Percentiles rank a stretch among this genome's conserved stretches.
These are phyloP conservation scores for Tenthredo scrophulariae DNA, from an alignment of 2,888 invertebrate species.

Conservation along the genomic window DNA sequence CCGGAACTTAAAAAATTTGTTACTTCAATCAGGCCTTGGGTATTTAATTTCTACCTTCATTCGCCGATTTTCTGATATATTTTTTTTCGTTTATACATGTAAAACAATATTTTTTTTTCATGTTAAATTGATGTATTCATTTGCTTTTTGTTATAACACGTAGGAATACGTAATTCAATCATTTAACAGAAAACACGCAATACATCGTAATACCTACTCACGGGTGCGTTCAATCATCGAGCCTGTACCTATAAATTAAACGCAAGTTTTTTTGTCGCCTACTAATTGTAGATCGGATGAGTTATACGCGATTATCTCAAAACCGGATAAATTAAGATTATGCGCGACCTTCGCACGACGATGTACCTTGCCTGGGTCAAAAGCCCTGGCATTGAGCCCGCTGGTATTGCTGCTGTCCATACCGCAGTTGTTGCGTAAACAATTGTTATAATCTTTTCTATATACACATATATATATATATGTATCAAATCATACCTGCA, in stretches of 20 bases:
- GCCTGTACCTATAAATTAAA: neutral
- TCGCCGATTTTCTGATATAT: no score
- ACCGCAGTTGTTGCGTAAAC: conserved; percentile 32
- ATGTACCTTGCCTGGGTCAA: conserved; percentile 32
- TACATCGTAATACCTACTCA: neutral
- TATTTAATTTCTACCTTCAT: no score
- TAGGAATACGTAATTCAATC: neutral
- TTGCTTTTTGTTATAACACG: neutral
- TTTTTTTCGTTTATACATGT: neutral
- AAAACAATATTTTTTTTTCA: no score
- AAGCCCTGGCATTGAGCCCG: conserved; percentile 44
- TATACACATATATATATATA: neutral
- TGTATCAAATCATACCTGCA: neutral
- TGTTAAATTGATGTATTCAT: neutral
- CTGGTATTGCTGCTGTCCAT: neutral
- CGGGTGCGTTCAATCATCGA: neutral
- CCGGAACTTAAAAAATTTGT: no score
- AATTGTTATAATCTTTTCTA: neutral
- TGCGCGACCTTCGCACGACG: conserved; percentile 19
- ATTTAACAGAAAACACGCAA: neutral
- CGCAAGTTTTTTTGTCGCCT: neutral
- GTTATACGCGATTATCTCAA: neutral
- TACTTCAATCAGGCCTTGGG: no score
- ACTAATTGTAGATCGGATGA: neutral
- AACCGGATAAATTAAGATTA: conserved; percentile 30